These are phyloP conservation scores for Pandemis cinnamomeana DNA, from an alignment of 2,888 invertebrate genomes.

Conservation along the genomic window DNA sequence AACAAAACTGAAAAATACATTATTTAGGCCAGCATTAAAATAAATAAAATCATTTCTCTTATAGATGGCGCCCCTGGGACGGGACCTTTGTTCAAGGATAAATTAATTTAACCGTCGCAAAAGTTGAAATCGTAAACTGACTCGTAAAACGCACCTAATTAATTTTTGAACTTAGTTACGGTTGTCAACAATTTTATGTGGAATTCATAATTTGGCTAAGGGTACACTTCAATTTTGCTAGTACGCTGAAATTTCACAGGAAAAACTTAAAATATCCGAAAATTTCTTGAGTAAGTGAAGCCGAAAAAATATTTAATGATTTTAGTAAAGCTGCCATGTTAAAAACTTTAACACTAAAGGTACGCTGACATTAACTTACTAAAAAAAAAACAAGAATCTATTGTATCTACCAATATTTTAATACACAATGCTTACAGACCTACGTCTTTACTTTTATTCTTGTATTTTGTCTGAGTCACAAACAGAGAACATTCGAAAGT, in stretches of 20 bases:
- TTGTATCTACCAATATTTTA: too few species aligned
- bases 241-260: background rate
- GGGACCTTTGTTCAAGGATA: conserved; percentile 13
- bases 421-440: too few species aligned
- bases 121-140: conserved; percentile 28
- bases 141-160: conserved; percentile 28
- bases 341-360: too few species aligned
- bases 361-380: too few species aligned
- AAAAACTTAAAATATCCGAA: background rate
- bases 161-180: conserved; percentile 25
- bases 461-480: background rate
- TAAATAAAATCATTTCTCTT: background rate
- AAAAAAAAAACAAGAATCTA: too few species aligned
- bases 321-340: too few species aligned
- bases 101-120: conserved; percentile 23
- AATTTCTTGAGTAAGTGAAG: background rate
- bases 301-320: too few species aligned
- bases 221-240: background rate
- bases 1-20: background rate
- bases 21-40: background rate
- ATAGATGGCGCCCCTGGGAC: conserved; percentile 28
- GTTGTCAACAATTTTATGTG: conserved; percentile 24
- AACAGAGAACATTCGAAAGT: background rate
- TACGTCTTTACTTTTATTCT: too few species aligned
- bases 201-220: conserved; percentile 2